Percentiles rank a stretch among this genome's conserved stretches.
Evolutionary conservation across 30 jellyfish, hydroid and myxozoan genomes (phyloP).

Genomic region (Aurelia sp.): DNA sequence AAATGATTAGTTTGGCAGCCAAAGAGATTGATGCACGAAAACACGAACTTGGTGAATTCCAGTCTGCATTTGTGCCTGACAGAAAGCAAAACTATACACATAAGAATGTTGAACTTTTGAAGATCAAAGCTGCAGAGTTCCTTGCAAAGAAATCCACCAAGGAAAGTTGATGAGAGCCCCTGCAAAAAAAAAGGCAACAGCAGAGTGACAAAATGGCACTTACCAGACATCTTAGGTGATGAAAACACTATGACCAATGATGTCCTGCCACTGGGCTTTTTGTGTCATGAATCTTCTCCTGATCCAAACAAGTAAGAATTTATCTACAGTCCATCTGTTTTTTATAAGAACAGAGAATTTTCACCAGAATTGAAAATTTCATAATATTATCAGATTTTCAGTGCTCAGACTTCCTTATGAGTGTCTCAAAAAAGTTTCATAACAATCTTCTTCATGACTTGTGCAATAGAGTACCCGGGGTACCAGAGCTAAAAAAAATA

Average conservation of each 20-base stretch:
- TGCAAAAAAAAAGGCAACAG: not conserved
- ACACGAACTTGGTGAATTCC: not conserved
- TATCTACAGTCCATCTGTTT: too few species aligned
- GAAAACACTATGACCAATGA: constrained; percentile 11
- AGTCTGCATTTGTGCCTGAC: constrained; percentile 4
- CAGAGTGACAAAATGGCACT: constrained; percentile 8
- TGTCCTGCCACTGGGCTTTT: constrained; percentile 26
- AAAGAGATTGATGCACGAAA: constrained; percentile 2
- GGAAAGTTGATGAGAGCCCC: constrained; percentile 9
- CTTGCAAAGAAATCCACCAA: not conserved
- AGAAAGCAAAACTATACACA: not conserved
- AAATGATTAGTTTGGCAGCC: not conserved
- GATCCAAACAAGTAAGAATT: too few species aligned
- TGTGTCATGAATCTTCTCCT: too few species aligned
- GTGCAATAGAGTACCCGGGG: too few species aligned
- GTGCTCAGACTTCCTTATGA: too few species aligned
- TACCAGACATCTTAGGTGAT: constrained; percentile 18
- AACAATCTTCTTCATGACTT: too few species aligned
- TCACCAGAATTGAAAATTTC: too few species aligned
- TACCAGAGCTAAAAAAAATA: too few species aligned
- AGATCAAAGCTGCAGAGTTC: not conserved
- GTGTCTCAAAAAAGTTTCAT: too few species aligned
- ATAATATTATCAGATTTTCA: too few species aligned
- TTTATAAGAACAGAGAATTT: too few species aligned
- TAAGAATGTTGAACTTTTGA: constrained; percentile 1